Conservation (phyloP, 2,888 invertebrate genomes). For the Drosophila barbarae region DNA sequence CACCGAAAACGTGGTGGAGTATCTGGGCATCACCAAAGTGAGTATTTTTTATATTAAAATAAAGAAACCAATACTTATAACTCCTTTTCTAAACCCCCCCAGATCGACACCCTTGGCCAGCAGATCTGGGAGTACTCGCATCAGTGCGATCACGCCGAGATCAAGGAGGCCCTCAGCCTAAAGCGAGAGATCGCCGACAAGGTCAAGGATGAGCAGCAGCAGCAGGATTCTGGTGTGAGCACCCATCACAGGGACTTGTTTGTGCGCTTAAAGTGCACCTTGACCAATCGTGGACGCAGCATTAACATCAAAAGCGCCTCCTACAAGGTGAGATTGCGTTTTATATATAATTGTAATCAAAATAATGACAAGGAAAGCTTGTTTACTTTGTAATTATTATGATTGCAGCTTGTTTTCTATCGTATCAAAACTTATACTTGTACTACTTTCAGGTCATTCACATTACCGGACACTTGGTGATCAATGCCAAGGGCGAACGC, state of each 20-base stretch:
- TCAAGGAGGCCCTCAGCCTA: constrained; percentile 83
- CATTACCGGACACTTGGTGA: constrained; percentile 89
- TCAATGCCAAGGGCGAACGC: constrained; percentile 80
- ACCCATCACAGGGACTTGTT: constrained; percentile 79
- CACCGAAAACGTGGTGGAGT: constrained; percentile 93
- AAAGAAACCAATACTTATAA: neutral
- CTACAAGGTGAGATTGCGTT: constrained; percentile 87
- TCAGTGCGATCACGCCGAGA: constrained; percentile 96
- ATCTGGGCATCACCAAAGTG: constrained; percentile 96
- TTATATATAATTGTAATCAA: neutral
- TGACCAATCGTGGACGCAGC: constrained; percentile 96
- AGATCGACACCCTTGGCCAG: constrained; percentile 98
- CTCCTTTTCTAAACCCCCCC: constrained; percentile 57
- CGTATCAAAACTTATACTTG: neutral
- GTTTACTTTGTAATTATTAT: neutral
- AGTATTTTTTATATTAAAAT: neutral
- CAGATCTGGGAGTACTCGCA: constrained; percentile 96
- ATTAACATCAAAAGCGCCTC: constrained; percentile 97
- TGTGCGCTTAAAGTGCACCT: constrained; percentile 92
- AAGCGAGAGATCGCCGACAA: constrained; percentile 75
- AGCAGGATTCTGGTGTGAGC: constrained; percentile 66
- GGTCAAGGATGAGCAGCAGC: constrained; percentile 74
- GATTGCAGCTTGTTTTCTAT: neutral
- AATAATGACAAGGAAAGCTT: neutral
- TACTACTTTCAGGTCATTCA: constrained; percentile 87